Conservation (phyloP, 1,140 invertebrate species). For the Hylyphantes graminicola region DNA sequence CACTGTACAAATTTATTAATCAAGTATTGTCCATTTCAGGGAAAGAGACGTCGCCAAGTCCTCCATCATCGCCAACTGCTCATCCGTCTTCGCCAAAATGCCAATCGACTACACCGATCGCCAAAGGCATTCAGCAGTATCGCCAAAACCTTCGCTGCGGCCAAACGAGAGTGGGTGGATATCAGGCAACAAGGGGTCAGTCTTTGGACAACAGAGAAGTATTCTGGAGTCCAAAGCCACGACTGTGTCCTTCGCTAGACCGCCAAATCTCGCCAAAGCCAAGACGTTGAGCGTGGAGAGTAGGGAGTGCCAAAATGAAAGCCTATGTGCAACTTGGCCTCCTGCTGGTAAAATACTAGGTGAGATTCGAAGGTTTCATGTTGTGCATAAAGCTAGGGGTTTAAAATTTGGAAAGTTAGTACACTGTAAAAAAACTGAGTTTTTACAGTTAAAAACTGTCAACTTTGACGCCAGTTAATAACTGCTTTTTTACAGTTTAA, state of each 20-base stretch:
- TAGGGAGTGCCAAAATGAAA: slow-evolving; percentile 30
- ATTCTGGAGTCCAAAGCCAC: slow-evolving; percentile 5
- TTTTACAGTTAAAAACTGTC: too few species aligned
- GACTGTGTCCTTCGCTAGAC: slow-evolving; percentile 9
- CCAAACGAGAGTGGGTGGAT: slow-evolving; percentile 21
- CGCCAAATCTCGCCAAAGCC: slow-evolving; percentile 44
- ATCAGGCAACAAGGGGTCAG: neutral
- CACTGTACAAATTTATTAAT: too few species aligned
- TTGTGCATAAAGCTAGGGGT: too few species aligned
- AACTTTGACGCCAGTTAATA: too few species aligned
- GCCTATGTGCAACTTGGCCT: slow-evolving; percentile 57
- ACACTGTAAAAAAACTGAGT: too few species aligned
- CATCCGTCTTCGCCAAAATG: too few species aligned
- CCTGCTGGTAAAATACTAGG: slow-evolving; percentile 52
- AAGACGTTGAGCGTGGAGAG: slow-evolving; percentile 58
- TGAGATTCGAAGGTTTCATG: neutral
- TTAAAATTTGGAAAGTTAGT: too few species aligned
- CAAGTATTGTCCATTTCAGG: neutral
- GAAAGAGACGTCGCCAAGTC: slow-evolving; percentile 34
- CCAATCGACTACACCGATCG: neutral
- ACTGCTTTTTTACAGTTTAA: too few species aligned
- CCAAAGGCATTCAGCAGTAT: neutral
- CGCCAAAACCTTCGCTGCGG: slow-evolving; percentile 31
- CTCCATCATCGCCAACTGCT: slow-evolving; percentile 16
- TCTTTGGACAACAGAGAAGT: slow-evolving; percentile 23